Base-by-base conservation (phyloP, 2,113 vertebrate species). In the Gadus chalcogrammus region DNA sequence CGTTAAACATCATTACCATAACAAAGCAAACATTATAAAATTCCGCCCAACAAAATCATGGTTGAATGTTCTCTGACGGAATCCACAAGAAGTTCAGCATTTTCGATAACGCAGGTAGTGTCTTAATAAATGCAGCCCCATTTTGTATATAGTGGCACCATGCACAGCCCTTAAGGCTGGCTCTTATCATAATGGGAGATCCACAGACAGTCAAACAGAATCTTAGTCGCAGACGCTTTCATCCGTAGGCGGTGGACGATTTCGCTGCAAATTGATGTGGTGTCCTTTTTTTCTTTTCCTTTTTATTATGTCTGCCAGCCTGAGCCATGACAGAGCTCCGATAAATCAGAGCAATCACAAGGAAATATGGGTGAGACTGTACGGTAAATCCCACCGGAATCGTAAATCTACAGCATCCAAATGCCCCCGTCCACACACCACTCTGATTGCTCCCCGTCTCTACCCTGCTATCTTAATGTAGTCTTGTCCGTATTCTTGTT, bases 291-390 rank as follows among this genome's bases (percentile, higher is more conserved):
- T 13, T 48, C 42, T 13, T 13, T 48, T 48, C 12, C 42, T 48
- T 48, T 48, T 48, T 48, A 12, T 48, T 48, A 73, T 69, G 79
- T 79, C 71, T 48, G 9, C 77, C 81, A 70, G 68, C 65, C 74
- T 76, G 78, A 84, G 79, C 65, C 67, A 76, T 86, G 84, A 87
- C 72, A 78, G 77, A 86, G 81, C 84, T 63, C 63, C 58, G 69
- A 85, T 89, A 91, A 83, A 87, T 88, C 87, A 87, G 76, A 74
- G 78, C 86, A 85, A 87, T 86, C 82, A 87, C 76, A 81, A 67
- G 56, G 16, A 87, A 79, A 78, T 81, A 73, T 72, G 78, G 63
- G 67, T 61, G 65, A 70, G 78, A 81, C 69, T 82, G 74, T 74
- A 80, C 77, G 6, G 68, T 85, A 88, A 89, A 88, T 83, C 82